These are phyloP conservation scores for Tenualosa ilisha DNA, from an alignment of 2,797 vertebrate genomes.

Conservation along the genomic window DNA sequence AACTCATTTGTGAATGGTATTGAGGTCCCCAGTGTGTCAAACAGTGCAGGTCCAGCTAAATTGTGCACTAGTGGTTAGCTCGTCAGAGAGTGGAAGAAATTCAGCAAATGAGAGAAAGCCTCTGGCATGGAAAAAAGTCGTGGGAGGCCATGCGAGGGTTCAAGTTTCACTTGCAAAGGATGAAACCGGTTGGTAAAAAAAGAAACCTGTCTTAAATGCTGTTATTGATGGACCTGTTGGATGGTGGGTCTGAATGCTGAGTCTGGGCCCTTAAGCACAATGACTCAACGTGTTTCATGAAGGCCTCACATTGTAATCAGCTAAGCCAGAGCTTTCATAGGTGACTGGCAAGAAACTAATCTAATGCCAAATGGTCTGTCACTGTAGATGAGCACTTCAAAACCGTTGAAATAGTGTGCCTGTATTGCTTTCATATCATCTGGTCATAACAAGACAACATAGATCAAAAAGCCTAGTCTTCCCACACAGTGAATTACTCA, in stretches of 20 bases:
- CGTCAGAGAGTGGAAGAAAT: too few species aligned
- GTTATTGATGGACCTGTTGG: background rate
- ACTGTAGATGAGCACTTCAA: background rate
- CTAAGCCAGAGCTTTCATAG: slow-evolving; percentile 33
- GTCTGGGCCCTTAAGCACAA: slow-evolving; percentile 50
- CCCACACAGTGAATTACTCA: background rate
- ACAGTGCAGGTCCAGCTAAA: background rate
- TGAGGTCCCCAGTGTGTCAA: background rate
- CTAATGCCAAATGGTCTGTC: background rate
- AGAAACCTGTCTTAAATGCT: slow-evolving; percentile 31
- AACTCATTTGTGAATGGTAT: too few species aligned
- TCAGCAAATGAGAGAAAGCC: background rate
- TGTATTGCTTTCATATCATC: background rate
- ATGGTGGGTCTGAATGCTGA: slow-evolving; percentile 44
- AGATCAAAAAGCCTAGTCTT: background rate
- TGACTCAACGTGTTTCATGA: slow-evolving; percentile 43
- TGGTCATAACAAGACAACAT: background rate
- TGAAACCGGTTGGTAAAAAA: slow-evolving; percentile 45
- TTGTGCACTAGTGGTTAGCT: too few species aligned
- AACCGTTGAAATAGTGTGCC: background rate
- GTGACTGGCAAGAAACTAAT: slow-evolving; percentile 26
- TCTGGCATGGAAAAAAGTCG: background rate
- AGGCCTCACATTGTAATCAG: slow-evolving; percentile 40
- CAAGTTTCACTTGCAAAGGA: slow-evolving; percentile 11
- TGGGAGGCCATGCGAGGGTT: background rate